A percentile compares a stretch with the other conserved stretches of the same genome.
Conservation (phyloP, 2,113 vertebrate species). For the Albula glossodonta region DNA sequence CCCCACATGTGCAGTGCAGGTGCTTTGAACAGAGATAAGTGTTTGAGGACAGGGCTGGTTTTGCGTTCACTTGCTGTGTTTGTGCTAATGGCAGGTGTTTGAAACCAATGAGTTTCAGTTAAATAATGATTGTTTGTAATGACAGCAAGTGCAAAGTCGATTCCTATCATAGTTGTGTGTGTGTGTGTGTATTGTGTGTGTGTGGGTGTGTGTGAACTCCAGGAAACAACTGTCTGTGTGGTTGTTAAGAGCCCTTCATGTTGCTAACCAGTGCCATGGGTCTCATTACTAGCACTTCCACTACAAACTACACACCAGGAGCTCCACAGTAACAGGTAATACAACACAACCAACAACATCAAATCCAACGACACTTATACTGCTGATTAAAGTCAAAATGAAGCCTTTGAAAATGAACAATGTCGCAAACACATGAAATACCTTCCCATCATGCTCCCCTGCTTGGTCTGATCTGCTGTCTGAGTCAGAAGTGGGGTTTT, state of each 20-base stretch:
- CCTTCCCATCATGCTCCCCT: slow-evolving; percentile 59
- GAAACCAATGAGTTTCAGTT: slow-evolving; percentile 4
- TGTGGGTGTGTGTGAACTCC: slow-evolving; percentile 18
- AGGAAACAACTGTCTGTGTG: slow-evolving; percentile 43
- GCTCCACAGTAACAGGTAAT: slow-evolving; percentile 46
- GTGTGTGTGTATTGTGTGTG: no score
- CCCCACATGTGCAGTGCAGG: no score
- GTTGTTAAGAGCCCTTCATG: no score
- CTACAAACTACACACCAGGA: slow-evolving; percentile 58
- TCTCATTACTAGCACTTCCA: slow-evolving; percentile 56
- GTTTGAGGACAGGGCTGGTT: slow-evolving; percentile 27
- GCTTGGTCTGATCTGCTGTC: slow-evolving; percentile 52
- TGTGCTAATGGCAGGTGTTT: slow-evolving; percentile 12
- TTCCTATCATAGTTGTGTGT: no score
- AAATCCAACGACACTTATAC: slow-evolving; percentile 2
- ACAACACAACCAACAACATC: slow-evolving; percentile 48
- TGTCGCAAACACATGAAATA: slow-evolving; percentile 42
- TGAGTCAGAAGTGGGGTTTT: no score
- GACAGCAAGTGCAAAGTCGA: slow-evolving; percentile 22
- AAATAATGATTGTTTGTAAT: slow-evolving; percentile 29
- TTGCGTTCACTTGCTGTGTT: slow-evolving; percentile 16
- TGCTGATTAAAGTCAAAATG: no score
- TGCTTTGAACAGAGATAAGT: slow-evolving; percentile 23
- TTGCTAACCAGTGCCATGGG: slow-evolving; percentile 69
- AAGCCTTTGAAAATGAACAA: no score